Evolutionary conservation across 2,888 invertebrate genomes (phyloP).

Genomic region (Cephus runcator): DNA sequence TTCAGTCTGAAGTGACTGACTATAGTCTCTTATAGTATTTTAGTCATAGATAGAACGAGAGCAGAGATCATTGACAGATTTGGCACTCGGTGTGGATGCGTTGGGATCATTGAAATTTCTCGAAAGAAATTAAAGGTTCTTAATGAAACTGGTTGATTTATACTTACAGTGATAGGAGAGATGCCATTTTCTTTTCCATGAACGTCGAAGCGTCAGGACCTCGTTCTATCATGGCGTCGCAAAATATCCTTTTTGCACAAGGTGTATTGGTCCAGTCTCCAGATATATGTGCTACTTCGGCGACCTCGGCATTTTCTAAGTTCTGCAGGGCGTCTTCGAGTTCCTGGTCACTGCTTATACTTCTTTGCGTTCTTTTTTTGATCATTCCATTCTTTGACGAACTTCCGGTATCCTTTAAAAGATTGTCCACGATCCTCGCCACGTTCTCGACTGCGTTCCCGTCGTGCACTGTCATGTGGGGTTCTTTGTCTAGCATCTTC

Average conservation of each 20-base stretch:
- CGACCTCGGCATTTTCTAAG: slow-evolving; percentile 55
- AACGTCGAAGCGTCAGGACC: slow-evolving; percentile 76
- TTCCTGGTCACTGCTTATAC: slow-evolving; percentile 42
- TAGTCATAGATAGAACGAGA: background rate
- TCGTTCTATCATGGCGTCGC: slow-evolving; percentile 78
- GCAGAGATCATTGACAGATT: background rate
- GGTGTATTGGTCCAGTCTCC: slow-evolving; percentile 80
- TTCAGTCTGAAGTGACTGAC: slow-evolving; percentile 17
- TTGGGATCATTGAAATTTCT: background rate
- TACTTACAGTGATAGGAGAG: slow-evolving; percentile 79
- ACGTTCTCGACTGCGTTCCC: slow-evolving; percentile 19
- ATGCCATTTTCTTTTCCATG: slow-evolving; percentile 86
- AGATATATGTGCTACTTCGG: slow-evolving; percentile 54
- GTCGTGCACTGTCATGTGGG: slow-evolving; percentile 9
- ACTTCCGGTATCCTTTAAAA: slow-evolving; percentile 10
- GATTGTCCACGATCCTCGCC: slow-evolving; percentile 14
- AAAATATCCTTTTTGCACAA: slow-evolving; percentile 82
- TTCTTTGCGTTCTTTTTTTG: slow-evolving; percentile 29
- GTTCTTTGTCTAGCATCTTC: slow-evolving; percentile 22
- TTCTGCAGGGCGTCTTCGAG: slow-evolving; percentile 53
- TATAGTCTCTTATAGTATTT: slow-evolving; percentile 6
- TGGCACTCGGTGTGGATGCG: background rate
- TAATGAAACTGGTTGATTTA: background rate
- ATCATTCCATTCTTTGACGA: background rate
- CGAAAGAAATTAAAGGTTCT: background rate